These are phyloP conservation scores for Salvator merianae DNA, from an alignment of 2,113 vertebrate genomes.

Conservation along the genomic window DNA sequence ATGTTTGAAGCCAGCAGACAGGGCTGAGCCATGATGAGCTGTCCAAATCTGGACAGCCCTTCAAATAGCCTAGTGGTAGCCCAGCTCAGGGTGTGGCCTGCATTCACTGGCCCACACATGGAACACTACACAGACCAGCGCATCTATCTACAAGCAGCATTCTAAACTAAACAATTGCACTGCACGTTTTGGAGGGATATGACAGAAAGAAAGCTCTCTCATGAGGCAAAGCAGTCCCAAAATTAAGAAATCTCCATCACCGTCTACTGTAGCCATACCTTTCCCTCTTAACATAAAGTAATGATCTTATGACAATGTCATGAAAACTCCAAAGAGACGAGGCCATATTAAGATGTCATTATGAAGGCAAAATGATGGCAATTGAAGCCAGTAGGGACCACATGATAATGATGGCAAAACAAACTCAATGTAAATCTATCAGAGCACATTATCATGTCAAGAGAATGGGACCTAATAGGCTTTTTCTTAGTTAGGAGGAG, in stretches of 20 bases:
- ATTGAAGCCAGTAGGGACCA: slow-evolving; percentile 52
- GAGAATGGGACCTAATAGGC: slow-evolving; percentile 59
- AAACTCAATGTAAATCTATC: slow-evolving; percentile 57
- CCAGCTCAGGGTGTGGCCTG: no score
- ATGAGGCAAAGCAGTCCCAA: slow-evolving; percentile 40
- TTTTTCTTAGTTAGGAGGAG: slow-evolving; percentile 37
- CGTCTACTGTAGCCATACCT: slow-evolving; percentile 42
- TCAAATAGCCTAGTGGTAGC: no score
- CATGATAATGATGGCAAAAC: slow-evolving; percentile 60
- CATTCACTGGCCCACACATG: no score
- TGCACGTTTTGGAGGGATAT: background rate
- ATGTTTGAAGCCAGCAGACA: no score
- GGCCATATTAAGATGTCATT: slow-evolving; percentile 70
- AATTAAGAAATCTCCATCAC: slow-evolving; percentile 42
- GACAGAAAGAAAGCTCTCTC: background rate
- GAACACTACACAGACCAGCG: no score
- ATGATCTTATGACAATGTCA: slow-evolving; percentile 66
- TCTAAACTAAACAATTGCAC: background rate
- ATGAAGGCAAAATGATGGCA: slow-evolving; percentile 68
- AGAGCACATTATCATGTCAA: slow-evolving; percentile 59
- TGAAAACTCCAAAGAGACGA: slow-evolving; percentile 52
- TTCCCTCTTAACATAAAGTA: slow-evolving; percentile 48
- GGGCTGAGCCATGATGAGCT: no score
- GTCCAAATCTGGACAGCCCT: no score
- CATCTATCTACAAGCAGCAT: background rate